Base-by-base conservation (phyloP, 2,113 vertebrate species). In the Calonectris borealis region DNA sequence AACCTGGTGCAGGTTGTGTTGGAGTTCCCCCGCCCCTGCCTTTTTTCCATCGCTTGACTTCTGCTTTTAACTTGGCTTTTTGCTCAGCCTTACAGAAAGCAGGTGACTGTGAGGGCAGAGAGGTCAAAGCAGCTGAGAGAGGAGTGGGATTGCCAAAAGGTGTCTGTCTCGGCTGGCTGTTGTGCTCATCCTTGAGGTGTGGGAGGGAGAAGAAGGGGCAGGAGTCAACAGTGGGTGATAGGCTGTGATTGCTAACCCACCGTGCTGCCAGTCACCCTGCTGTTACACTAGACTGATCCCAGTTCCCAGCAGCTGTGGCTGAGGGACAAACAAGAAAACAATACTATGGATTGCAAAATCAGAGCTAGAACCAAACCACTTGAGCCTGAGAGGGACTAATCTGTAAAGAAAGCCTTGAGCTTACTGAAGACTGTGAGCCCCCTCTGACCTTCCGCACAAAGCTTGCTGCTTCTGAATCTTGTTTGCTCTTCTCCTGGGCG, bases 351-450 rank as follows among this genome's bases (percentile, higher is more conserved):
- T 93, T 79, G 92, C 90, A 83, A 92, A 58, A 80, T 89, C 65
- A 38, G 60, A 66, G 80, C 75, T 95, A 73, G 77, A 93, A 81
- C 77, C 96, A 86, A 97, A 82, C 83, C 84, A 73, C 70, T 93
- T 83, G 77, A 81, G 86, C 48, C 85, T 76, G 79, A 87, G 80
- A 62, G 42, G 48, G 52, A 54, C 93, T 76, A 62, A 93, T 94
- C 88, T 85, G 49, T 76, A 61, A 86, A 78, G 93, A 93, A 93
- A 71, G 87, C 81, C 70, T 96, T 93, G 79, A 94, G 82, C 75
- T 95, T 48, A 69, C n/a, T 32, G 25, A 58, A 76, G 36, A 21
- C 83, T 49, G 10, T 16, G 90, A 92, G 68, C 62, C 46, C 62
- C 46, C 42, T 82, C 70, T 65, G 77, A 68, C 66, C 57, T 90